Evolutionary conservation across 2,113 vertebrate genomes (phyloP), one percentile per base, ranked within the genome.

Genomic region (Hiodon alosoides): DNA sequence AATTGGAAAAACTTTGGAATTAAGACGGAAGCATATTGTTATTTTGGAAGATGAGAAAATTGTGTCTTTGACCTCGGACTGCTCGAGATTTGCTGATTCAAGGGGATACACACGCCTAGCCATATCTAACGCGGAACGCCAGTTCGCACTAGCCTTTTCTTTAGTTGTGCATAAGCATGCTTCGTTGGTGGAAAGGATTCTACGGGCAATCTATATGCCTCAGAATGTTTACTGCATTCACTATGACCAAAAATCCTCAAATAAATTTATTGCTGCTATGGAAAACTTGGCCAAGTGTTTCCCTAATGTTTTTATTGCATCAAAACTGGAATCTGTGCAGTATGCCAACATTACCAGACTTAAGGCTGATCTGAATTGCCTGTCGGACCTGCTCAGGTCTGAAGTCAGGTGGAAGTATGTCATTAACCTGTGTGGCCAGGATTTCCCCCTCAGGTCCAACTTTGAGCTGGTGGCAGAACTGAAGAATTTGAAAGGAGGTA

Each of bases 381-480:
- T 98, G 74, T 92, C 90, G 53, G 95, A 98, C 84, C 88, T 98
- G 81, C 85, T 95, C 17, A 84, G 57, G 7, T 94, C 93, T 67
- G 80, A 86, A 1, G 85, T 94, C 77, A 87, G 83, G 7, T 98
- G 96, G 96, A 95, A 89, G 71, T 98, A 97, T 0, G 93, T 87
- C 71, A 95, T 98, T 78, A 98, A 98, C 81, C 81, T 98, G 70
- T 98, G 96, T 75, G 96, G 96, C 59, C 95, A 98, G 84, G 96
- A 97, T 84, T 96, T 98, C 69, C 96, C 96, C 59, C 88, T 98
- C 70, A 94, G 82, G 78, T 92, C 95, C 47, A 98, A 95, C 86
- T 91, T 90, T 0, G 91, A 97, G 75, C 83, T 98, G 73, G 92
- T 97, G 0, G 8, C 79, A 47, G 95, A 97, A 80, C 81, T 98